Conservation (phyloP, 2,888 invertebrate genomes). For the Nesidiocoris tenuis region DNA sequence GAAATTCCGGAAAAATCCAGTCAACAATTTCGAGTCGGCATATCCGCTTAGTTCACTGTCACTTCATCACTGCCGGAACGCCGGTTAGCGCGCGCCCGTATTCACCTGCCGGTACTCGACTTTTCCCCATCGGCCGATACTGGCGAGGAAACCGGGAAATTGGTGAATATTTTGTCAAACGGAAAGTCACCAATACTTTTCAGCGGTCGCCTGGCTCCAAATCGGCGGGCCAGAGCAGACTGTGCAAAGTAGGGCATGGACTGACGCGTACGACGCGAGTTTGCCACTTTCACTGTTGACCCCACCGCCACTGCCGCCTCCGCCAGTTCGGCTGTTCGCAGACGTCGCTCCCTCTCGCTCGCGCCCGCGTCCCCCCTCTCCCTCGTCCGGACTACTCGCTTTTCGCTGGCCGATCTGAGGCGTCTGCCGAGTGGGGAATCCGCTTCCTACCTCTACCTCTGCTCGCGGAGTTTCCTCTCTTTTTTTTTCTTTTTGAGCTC, state of each 20-base stretch:
- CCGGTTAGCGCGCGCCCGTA: no score
- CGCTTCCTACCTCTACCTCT: slow-evolving; percentile 34
- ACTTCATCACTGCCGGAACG: slow-evolving; percentile 24
- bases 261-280: slow-evolving; percentile 48
- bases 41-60: slow-evolving; percentile 16
- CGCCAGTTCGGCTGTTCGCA: not conserved
- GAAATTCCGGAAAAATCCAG: no score
- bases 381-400: not conserved
- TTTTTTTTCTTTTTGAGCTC: no score
- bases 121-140: no score
- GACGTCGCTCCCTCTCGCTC: not conserved
- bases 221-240: slow-evolving; percentile 24
- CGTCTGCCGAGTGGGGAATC: slow-evolving; percentile 28
- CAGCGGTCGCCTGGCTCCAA: not conserved
- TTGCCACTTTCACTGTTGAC: slow-evolving; percentile 47
- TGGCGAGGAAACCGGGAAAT: not conserved
- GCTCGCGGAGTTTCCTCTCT: not conserved
- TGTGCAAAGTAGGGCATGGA: slow-evolving; percentile 47
- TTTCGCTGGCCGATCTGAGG: not conserved
- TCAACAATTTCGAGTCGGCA: no score
- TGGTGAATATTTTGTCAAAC: not conserved
- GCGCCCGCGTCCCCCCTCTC: not conserved
- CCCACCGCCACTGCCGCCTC: slow-evolving; percentile 41
- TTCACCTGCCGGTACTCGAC: no score
- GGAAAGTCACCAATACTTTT: not conserved